phyloP scores from a whole-genome alignment of 2,888 invertebrate genomes.

The Suillia variegata region DNA sequence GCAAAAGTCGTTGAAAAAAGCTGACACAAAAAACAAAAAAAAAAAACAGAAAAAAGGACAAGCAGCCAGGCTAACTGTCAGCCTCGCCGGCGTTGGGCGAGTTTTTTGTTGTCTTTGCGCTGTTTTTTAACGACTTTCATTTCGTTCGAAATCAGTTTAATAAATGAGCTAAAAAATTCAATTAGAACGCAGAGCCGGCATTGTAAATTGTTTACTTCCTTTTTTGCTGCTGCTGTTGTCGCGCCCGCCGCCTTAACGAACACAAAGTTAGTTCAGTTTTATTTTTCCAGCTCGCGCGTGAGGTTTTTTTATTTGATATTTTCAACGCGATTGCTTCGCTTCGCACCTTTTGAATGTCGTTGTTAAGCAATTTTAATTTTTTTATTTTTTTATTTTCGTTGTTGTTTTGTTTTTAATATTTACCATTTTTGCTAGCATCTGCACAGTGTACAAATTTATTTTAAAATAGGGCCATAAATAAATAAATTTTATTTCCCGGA shows the following conservation, averaged over 20 bases:
- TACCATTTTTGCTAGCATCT: not conserved
- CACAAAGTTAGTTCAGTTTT: not conserved
- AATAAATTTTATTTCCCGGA: no score
- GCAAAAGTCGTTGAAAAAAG: no score
- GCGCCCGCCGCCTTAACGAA: no score
- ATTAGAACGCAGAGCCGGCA: not conserved
- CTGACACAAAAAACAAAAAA: no score
- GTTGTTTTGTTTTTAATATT: not conserved
- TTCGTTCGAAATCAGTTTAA: slow-evolving; percentile 1
- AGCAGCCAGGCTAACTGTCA: no score
- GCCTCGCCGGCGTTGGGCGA: no score
- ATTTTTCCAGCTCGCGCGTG: not conserved
- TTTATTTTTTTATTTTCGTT: not conserved
- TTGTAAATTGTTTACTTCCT: not conserved
- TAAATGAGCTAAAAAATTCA: slow-evolving; percentile 3
- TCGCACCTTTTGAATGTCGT: slow-evolving; percentile 1
- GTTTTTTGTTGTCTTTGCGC: not conserved
- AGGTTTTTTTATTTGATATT: not conserved
- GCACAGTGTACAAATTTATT: no score
- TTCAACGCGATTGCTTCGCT: no score
- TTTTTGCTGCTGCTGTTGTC: not conserved
- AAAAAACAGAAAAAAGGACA: no score
- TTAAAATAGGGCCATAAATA: no score
- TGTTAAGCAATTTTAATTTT: not conserved
- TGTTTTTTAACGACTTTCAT: slow-evolving; percentile 1